Conservation (phyloP, 2,113 vertebrate species). For the Rhagologus leucostigma region DNA sequence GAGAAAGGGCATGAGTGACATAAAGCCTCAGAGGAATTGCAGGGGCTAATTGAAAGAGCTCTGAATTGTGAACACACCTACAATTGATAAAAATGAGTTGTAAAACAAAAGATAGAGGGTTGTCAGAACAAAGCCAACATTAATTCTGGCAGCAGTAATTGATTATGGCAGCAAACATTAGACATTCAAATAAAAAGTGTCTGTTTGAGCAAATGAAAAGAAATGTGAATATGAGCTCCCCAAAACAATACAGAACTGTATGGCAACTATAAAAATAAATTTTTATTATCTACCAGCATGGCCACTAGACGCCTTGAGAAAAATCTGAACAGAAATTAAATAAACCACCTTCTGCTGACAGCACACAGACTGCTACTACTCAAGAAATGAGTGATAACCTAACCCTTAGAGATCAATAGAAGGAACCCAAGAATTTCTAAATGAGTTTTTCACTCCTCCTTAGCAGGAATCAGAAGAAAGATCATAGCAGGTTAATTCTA, state of each 20-base stretch:
- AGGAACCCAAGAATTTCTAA: slow-evolving; percentile 41
- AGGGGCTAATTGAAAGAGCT: slow-evolving; percentile 32
- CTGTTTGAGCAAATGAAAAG: neutral
- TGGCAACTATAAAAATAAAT: neutral
- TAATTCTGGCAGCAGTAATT: slow-evolving; percentile 2
- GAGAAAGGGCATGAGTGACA: neutral
- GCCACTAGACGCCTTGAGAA: neutral
- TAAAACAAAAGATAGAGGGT: neutral
- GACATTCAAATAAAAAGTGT: neutral
- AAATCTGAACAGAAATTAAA: slow-evolving; percentile 49
- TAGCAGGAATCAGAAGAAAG: slow-evolving; percentile 47
- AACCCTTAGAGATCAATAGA: slow-evolving; percentile 42
- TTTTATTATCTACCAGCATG: neutral
- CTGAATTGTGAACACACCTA: neutral
- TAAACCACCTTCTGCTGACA: slow-evolving; percentile 3
- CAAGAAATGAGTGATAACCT: slow-evolving; percentile 54
- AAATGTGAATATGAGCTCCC: neutral
- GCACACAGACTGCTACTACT: neutral
- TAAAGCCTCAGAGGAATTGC: neutral
- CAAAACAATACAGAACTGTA: neutral
- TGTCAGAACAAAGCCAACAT: neutral
- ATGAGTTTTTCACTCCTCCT: slow-evolving; percentile 54
- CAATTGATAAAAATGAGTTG: slow-evolving; percentile 24
- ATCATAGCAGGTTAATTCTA: slow-evolving; percentile 65
- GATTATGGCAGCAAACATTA: neutral